Percentiles rank a stretch among this genome's conserved stretches.
Conservation (phyloP, 2,113 vertebrate species). For the Antidorcas marsupialis region DNA sequence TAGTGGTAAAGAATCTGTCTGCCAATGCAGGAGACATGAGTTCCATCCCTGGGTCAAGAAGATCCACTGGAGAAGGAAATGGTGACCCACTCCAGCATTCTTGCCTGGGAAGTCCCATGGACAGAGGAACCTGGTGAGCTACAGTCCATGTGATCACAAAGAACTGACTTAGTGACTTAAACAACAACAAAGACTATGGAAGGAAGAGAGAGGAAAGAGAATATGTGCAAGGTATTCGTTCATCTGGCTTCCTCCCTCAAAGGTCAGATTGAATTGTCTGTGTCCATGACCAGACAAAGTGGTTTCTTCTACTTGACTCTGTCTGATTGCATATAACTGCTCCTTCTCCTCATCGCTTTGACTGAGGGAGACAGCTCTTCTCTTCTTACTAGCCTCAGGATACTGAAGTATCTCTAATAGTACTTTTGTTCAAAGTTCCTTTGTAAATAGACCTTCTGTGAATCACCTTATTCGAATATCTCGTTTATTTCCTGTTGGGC, state of each 20-base stretch:
- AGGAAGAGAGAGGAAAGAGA: neutral
- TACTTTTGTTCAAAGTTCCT: neutral
- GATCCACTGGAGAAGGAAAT: neutral
- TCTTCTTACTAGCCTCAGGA: neutral
- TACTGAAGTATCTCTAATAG: neutral
- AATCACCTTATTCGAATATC: neutral
- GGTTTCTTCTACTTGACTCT: neutral
- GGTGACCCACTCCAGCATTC: neutral
- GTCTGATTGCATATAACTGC: neutral
- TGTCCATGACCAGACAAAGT: neutral
- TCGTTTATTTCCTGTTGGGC: neutral
- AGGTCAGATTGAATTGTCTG: neutral
- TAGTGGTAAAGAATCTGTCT: neutral
- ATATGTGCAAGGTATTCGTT: neutral
- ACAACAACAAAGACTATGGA: neutral
- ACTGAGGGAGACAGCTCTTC: neutral
- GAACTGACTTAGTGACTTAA: neutral
- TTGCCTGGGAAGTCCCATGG: neutral
- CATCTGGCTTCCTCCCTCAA: neutral
- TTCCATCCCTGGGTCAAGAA: neutral
- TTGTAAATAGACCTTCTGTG: neutral
- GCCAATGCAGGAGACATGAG: neutral
- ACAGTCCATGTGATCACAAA: neutral
- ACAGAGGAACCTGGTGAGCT: neutral
- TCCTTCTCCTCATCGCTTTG: neutral